Percentiles rank a stretch among this genome's conserved stretches.
These are phyloP conservation scores for Yasuhikotakia modesta DNA, from an alignment of 2,797 vertebrate species.

Conservation along the genomic window DNA sequence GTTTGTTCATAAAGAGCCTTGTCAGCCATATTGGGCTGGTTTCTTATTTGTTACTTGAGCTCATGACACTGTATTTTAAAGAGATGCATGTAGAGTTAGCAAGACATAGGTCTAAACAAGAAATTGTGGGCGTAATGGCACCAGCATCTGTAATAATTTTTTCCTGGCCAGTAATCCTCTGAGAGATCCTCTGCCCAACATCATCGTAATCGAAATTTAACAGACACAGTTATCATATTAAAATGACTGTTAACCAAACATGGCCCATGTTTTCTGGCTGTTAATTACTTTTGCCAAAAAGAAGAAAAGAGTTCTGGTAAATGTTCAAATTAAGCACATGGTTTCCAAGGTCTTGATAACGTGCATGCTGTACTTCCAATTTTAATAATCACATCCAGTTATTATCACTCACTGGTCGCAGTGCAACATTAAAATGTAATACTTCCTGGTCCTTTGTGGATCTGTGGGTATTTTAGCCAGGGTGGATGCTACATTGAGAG, in stretches of 20 bases:
- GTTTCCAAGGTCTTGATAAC: neutral
- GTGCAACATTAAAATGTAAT: too few species aligned
- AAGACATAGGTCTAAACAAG: constrained; percentile 62
- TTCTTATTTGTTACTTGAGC: constrained; percentile 70
- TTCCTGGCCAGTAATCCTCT: constrained; percentile 74
- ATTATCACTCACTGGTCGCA: neutral
- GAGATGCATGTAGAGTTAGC: constrained; percentile 72
- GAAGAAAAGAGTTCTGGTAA: constrained; percentile 61
- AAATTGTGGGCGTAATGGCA: constrained; percentile 73
- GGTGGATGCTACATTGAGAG: neutral
- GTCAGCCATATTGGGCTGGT: constrained; percentile 41
- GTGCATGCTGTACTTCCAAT: constrained; percentile 7
- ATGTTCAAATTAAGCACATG: constrained; percentile 9
- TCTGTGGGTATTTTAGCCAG: neutral
- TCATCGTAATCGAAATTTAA: constrained; percentile 76
- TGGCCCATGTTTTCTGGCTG: constrained; percentile 80
- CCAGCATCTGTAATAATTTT: constrained; percentile 78
- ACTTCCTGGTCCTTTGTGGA: neutral
- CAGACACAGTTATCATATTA: constrained; percentile 81
- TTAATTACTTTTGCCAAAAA: constrained; percentile 71
- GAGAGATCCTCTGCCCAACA: constrained; percentile 68
- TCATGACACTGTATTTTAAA: constrained; percentile 77
- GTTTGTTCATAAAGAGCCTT: constrained; percentile 71
- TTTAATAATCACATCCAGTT: neutral
- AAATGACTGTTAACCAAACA: constrained; percentile 81